Percentiles rank a stretch among this genome's conserved stretches.
Evolutionary conservation across 2,888 invertebrate species (phyloP).

Genomic region (Sminthurinus aureus): DNA sequence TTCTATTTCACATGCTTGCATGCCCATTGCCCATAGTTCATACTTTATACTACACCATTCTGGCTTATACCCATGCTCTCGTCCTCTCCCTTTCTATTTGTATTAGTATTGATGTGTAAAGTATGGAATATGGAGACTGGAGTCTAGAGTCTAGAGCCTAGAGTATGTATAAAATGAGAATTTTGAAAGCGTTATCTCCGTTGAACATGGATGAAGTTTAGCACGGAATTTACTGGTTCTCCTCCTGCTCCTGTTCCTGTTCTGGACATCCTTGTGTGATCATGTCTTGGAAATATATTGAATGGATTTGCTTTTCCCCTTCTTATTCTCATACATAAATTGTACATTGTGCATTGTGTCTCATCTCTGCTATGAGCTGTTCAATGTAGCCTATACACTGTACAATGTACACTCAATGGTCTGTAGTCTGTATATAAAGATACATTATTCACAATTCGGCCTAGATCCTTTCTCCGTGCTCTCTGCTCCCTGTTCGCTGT

Average conservation of each 20-base stretch:
- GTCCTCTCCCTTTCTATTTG: neutral
- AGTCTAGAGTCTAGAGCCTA: too few species aligned
- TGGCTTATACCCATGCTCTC: neutral
- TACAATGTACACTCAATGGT: too few species aligned
- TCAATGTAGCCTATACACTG: too few species aligned
- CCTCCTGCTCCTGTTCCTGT: neutral
- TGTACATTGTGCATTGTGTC: too few species aligned
- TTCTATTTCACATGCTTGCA: constrained; percentile 4
- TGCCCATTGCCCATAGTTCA: neutral
- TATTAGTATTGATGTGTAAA: neutral
- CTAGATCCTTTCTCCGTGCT: too few species aligned
- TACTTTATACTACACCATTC: neutral
- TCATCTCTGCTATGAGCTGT: too few species aligned
- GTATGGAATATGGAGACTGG: too few species aligned
- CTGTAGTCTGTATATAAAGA: too few species aligned
- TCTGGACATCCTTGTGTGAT: neutral
- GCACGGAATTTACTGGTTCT: neutral
- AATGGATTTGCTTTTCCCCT: too few species aligned
- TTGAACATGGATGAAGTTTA: neutral
- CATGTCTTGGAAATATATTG: neutral
- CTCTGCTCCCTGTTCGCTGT: too few species aligned
- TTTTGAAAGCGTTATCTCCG: neutral
- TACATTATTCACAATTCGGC: too few species aligned
- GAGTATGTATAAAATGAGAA: neutral
- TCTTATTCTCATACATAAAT: too few species aligned